These are phyloP conservation scores for Sebastes steindachneri DNA, from an alignment of 2,797 vertebrate species.

Conservation along the genomic window DNA sequence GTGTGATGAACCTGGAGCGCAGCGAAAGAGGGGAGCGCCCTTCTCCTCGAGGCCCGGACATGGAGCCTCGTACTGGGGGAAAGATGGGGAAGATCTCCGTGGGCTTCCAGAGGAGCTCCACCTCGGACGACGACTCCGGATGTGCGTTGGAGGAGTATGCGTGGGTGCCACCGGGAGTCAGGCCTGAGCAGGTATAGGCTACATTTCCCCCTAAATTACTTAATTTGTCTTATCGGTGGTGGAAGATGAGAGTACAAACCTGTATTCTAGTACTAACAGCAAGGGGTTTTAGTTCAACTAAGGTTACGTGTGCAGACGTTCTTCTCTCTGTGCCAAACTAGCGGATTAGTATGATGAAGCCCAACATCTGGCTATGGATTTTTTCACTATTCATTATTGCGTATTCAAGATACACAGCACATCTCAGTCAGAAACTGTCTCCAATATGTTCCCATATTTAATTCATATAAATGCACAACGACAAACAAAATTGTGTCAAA, in stretches of 20 bases:
- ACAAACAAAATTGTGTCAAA: conserved; percentile 5
- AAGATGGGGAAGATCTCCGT: conserved; percentile 85
- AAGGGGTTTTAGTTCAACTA: conserved; percentile 25
- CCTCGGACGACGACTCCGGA: conserved; percentile 96
- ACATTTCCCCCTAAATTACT: not conserved
- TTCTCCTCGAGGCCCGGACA: conserved; percentile 80
- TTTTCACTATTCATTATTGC: conserved; percentile 6
- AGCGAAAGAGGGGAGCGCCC: conserved; percentile 69
- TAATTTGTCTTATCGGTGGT: not conserved
- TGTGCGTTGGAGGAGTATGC: conserved; percentile 96
- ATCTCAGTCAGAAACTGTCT: conserved; percentile 6
- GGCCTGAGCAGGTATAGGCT: conserved; percentile 90
- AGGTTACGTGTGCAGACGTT: conserved; percentile 19
- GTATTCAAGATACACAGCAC: not conserved
- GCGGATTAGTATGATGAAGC: conserved; percentile 41
- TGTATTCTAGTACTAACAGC: not conserved
- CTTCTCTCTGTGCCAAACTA: not conserved
- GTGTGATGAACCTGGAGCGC: conserved; percentile 87
- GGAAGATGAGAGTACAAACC: not conserved
- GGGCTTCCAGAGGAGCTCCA: conserved; percentile 95
- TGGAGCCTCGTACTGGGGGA: conserved; percentile 86
- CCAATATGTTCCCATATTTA: not conserved
- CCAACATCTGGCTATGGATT: conserved; percentile 44
- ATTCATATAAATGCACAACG: not conserved
- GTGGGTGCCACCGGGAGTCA: conserved; percentile 95